A percentile compares a stretch with the other conserved stretches of the same genome.
phyloP scores from a whole-genome alignment of 2,797 vertebrate species.

The Enteromius viviparus region DNA sequence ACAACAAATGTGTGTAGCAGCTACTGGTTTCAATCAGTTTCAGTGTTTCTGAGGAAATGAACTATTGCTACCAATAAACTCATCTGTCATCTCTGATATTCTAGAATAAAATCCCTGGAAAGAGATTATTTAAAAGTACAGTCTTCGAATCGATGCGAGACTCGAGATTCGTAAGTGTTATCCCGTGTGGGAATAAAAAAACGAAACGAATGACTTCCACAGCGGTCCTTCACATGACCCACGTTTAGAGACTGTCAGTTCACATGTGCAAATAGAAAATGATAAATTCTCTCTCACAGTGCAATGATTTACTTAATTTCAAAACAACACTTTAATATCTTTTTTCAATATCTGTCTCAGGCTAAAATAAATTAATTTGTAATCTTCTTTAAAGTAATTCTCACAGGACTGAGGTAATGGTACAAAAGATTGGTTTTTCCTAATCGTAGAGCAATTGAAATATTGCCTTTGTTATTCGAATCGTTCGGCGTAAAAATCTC shows the following conservation, averaged over 20 bases:
- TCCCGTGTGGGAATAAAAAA: conserved; percentile 69
- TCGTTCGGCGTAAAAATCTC: conserved; percentile 51
- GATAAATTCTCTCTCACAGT: conserved; percentile 91
- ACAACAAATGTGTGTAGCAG: conserved; percentile 89
- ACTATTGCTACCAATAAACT: conserved; percentile 63
- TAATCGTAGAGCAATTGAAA: conserved; percentile 69
- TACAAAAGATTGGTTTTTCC: conserved; percentile 72
- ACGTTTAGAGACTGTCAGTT: conserved; percentile 86
- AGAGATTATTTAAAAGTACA: conserved; percentile 43
- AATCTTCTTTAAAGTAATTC: conserved; percentile 86
- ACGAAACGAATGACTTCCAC: conserved; percentile 65
- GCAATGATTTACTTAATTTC: conserved; percentile 86
- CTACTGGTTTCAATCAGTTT: conserved; percentile 82
- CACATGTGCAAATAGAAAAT: conserved; percentile 92
- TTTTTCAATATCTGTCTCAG: conserved; percentile 79
- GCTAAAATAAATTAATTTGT: conserved; percentile 90
- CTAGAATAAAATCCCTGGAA: conserved; percentile 73
- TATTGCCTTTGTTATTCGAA: conserved; percentile 71
- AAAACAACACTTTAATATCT: conserved; percentile 63
- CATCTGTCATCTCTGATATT: conserved; percentile 80
- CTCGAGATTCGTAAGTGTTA: conserved; percentile 23
- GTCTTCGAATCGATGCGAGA: conserved; percentile 39
- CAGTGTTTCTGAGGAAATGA: conserved; percentile 81
- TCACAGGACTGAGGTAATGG: conserved; percentile 93
- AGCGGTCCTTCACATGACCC: conserved; percentile 88